Evolutionary conservation across 2,797 vertebrate species (phyloP).

Genomic region (Fistularia commersonii): DNA sequence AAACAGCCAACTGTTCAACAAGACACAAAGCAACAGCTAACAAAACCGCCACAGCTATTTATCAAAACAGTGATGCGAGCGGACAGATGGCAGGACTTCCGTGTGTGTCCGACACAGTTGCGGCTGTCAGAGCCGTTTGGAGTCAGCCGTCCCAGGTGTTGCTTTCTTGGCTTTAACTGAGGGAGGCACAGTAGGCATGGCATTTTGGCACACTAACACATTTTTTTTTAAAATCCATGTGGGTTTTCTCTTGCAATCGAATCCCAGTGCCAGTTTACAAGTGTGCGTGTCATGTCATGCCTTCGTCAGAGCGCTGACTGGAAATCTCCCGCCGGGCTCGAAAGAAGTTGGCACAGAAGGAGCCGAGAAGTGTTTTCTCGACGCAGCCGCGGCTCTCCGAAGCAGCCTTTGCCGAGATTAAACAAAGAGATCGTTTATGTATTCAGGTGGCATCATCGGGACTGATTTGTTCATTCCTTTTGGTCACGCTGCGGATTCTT

Average conservation of each 20-base stretch:
- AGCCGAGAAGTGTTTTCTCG: slow-evolving; percentile 34
- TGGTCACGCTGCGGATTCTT: too few relatives aligned
- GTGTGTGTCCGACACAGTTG: slow-evolving; percentile 41
- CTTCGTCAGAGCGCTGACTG: slow-evolving; percentile 31
- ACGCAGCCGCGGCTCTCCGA: neutral
- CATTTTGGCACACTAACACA: slow-evolving; percentile 23
- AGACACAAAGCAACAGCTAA: slow-evolving; percentile 41
- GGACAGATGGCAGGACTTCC: slow-evolving; percentile 48
- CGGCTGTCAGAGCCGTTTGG: slow-evolving; percentile 42
- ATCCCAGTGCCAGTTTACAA: slow-evolving; percentile 33
- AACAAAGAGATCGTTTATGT: slow-evolving; percentile 37
- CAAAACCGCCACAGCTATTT: slow-evolving; percentile 42
- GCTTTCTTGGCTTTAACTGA: slow-evolving; percentile 40
- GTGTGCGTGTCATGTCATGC: slow-evolving; percentile 52
- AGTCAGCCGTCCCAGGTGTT: slow-evolving; percentile 62
- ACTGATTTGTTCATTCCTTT: too few relatives aligned
- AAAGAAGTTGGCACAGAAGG: slow-evolving; percentile 34
- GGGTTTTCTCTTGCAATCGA: slow-evolving; percentile 12
- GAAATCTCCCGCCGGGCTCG: slow-evolving; percentile 38
- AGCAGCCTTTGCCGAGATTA: slow-evolving; percentile 25
- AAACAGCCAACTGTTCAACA: slow-evolving; percentile 2
- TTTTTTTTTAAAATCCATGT: slow-evolving; percentile 14
- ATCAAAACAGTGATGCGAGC: slow-evolving; percentile 38
- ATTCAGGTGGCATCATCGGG: too few relatives aligned
- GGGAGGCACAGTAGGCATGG: slow-evolving; percentile 10